A percentile compares a stretch with the other conserved stretches of the same genome.
Evolutionary conservation across 2,888 invertebrate species (phyloP).

Genomic region (Liopterus haemorrhoidalis): DNA sequence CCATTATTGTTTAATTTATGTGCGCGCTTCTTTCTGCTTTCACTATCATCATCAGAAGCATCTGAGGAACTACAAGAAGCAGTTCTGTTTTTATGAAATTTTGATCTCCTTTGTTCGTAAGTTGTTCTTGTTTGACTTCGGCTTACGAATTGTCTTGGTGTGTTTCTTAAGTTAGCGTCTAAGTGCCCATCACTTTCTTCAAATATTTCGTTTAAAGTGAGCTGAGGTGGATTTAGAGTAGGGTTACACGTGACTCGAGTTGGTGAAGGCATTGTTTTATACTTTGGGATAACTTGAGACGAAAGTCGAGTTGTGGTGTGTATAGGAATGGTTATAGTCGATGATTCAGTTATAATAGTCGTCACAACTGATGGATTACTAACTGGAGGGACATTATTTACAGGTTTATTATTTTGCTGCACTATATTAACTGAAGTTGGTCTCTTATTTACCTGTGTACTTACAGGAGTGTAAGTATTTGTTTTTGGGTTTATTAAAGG

Average conservation of each 20-base stretch:
- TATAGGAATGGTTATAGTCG: slow-evolving; percentile 52
- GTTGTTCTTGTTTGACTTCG: slow-evolving; percentile 38
- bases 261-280: slow-evolving; percentile 56
- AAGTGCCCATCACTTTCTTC: slow-evolving; percentile 54
- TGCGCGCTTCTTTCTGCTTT: slow-evolving; percentile 73
- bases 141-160: slow-evolving; percentile 39
- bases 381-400: slow-evolving; percentile 32
- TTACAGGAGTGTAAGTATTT: slow-evolving; percentile 37
- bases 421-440: slow-evolving; percentile 8
- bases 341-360: slow-evolving; percentile 49
- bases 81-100: slow-evolving; percentile 67
- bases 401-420: slow-evolving; percentile 32
- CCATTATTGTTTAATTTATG: slow-evolving; percentile 61
- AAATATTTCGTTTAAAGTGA: slow-evolving; percentile 60
- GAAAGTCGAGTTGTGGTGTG: slow-evolving; percentile 41
- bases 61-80: slow-evolving; percentile 93
- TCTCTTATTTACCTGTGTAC: slow-evolving; percentile 21
- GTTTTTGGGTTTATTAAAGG: slow-evolving; percentile 45
- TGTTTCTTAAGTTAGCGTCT: slow-evolving; percentile 34
- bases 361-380: slow-evolving; percentile 29
- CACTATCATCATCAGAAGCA: slow-evolving; percentile 83
- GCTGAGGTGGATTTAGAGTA: slow-evolving; percentile 44
- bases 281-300: slow-evolving; percentile 45
- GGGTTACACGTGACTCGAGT: slow-evolving; percentile 42
- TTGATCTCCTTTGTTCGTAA: slow-evolving; percentile 58